Evolutionary conservation across 2,797 vertebrate species (phyloP).

Genomic region (Gallinago stenura): DNA sequence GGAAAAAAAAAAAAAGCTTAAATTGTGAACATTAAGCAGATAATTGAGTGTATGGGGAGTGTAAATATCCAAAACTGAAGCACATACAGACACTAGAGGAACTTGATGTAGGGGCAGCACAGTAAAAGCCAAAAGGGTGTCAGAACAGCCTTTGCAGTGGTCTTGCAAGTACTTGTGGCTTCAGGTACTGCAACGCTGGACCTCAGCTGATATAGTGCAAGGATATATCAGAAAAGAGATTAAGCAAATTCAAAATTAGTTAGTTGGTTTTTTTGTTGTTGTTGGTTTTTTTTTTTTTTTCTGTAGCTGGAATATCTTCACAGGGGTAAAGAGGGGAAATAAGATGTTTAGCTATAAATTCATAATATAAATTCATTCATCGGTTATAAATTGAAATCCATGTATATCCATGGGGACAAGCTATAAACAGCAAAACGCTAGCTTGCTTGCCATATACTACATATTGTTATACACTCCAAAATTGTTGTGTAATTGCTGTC

Average conservation of each 20-base stretch:
- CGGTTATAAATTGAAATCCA: background rate
- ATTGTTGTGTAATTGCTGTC: background rate
- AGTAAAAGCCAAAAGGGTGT: background rate
- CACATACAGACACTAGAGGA: background rate
- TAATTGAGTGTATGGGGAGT: background rate
- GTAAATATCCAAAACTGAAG: background rate
- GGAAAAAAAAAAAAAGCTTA: background rate
- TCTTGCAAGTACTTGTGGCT: background rate
- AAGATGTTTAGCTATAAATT: background rate
- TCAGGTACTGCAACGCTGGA: background rate
- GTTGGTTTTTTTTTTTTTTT: background rate
- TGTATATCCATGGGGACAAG: background rate
- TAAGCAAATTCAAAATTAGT: background rate
- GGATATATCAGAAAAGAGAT: background rate
- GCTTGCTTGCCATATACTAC: background rate
- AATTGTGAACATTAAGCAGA: background rate
- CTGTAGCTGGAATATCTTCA: background rate
- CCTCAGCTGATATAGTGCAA: accelerated
- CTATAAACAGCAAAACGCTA: background rate
- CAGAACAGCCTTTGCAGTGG: background rate
- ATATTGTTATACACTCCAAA: background rate
- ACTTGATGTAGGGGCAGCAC: background rate
- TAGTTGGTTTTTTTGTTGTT: background rate
- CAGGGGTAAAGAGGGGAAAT: background rate
- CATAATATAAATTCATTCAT: background rate